Conservation (phyloP, 2,797 vertebrate species). For the Onychomys leucogaster region DNA sequence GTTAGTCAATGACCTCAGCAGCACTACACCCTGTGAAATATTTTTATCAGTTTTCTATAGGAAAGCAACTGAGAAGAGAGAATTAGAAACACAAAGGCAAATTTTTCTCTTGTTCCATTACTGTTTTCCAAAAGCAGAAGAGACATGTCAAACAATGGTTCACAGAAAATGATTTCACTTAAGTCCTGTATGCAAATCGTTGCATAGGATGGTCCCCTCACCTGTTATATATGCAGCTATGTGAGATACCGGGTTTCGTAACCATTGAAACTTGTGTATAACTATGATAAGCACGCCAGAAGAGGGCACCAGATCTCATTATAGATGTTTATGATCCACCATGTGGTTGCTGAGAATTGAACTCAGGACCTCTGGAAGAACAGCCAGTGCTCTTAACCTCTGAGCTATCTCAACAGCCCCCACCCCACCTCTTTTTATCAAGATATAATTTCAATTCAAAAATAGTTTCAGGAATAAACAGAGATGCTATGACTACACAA, state of each 20-base stretch:
- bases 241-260: not conserved
- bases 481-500: too few species aligned
- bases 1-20: not conserved
- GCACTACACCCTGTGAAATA: not conserved
- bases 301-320: too few species aligned
- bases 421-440: too few species aligned
- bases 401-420: too few species aligned
- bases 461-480: too few species aligned
- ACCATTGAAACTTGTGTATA: not conserved
- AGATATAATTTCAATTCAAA: too few species aligned
- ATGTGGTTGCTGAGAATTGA: too few species aligned
- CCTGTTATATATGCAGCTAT: not conserved
- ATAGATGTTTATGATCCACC: too few species aligned
- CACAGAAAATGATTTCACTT: not conserved
- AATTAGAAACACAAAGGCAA: not conserved
- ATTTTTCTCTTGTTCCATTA: not conserved
- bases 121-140: not conserved
- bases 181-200: not conserved
- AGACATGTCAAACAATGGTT: not conserved
- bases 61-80: not conserved
- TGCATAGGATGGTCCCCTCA: not conserved
- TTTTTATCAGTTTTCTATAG: not conserved
- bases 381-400: too few species aligned
- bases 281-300: not conserved
- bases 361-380: too few species aligned